Base-by-base conservation (phyloP, 2,113 vertebrate species). In the Euleptes europaea region DNA sequence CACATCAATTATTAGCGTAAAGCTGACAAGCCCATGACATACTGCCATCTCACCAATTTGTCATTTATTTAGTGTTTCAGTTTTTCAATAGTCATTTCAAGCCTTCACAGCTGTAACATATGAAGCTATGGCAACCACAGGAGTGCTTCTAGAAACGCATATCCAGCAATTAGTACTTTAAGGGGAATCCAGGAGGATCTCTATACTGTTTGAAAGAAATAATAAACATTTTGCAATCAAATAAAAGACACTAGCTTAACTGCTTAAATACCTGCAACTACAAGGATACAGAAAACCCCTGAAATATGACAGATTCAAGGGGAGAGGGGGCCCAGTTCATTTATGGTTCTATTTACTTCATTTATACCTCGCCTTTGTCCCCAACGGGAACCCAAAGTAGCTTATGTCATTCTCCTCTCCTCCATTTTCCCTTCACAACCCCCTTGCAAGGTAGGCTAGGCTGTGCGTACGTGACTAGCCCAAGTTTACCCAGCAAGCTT, bases 81-180 rank as follows among this genome's bases (percentile, higher is more conserved):
- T 69, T 49, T 74, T 74, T 73, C 23, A 81, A 73, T 78, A 14
- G 17, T 90, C 42, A 77, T 78, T 78, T 78, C 31, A 51, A 85
- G 54, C 31, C 42, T 40, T 67, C 1, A 80, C 23, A 82, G 15
- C 3, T 79, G 51, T 69, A 90, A 83, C 44, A 0, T 1, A 0
- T 8, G 69, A 69, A 33, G 80, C 81, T 23, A 44, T 54, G 1
- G 70, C 4, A 86, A 17, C 15, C 4, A 17, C 15, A 5, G 23
- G 57, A 89, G 11, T 28, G 5, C n/a, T 38, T 49, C 66, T 33
- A 83, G 80, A 88, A 42, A 0, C 5, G 73, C 69, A 15, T 0
- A 51, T 40, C 31, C 19, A 9, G 21, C 19, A 54, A 8, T 42
- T 86, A 63, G 67, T 5, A 77, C 1, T n/a, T 72, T 67, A 40